Conservation (phyloP, 2,113 vertebrate genomes). For the Anseranas semipalmata region DNA sequence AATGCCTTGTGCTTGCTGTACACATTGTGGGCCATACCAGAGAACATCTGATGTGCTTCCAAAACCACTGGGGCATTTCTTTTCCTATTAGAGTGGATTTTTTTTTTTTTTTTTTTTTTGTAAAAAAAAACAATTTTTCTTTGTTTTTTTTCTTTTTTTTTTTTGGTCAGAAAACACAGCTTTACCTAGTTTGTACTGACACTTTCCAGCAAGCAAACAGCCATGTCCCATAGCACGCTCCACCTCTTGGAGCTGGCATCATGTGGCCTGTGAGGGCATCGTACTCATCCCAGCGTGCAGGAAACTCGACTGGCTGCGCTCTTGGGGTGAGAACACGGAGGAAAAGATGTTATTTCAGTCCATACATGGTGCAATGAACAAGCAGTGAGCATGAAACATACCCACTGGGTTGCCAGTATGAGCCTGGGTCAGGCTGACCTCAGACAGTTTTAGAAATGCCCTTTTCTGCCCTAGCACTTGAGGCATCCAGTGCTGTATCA, state of each 20-base stretch:
- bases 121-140: no score
- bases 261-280: no score
- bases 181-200: constrained; percentile 35
- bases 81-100: constrained; percentile 21
- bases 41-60: constrained; percentile 49
- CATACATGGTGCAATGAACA: neutral
- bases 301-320: neutral
- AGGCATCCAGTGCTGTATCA: accelerated
- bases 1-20: neutral
- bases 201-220: neutral
- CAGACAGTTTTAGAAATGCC: neutral
- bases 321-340: neutral
- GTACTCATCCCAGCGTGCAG: no score
- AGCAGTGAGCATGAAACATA: neutral
- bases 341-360: neutral
- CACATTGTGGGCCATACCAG: constrained; percentile 9
- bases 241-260: neutral
- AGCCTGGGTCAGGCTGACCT: neutral
- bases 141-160: constrained; percentile 31
- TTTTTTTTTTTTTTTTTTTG: no score
- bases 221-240: neutral
- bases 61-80: neutral
- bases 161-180: constrained; percentile 11
- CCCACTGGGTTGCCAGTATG: neutral
- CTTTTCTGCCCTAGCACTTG: neutral